Evolutionary conservation across 2,888 invertebrate species (phyloP), one percentile per base, ranked within the genome.

Genomic region (Cataglyphis livida): DNA sequence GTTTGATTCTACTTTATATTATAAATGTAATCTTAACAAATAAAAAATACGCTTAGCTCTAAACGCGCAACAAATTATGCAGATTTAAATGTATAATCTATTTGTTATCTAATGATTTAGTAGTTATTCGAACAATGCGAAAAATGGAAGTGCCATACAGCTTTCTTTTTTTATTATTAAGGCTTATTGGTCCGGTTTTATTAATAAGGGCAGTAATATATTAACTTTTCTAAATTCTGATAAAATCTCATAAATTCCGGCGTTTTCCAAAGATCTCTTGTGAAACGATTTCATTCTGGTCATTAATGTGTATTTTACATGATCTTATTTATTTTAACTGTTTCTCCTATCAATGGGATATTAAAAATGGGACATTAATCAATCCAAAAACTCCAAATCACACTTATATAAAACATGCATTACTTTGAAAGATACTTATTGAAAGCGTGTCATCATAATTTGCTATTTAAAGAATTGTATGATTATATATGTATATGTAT

Each of bases 131-230:
- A 84, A 74, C 81, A 35, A 82, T 78, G 84, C 61, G 84, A 85
- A 89, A 88, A 89, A 87, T 70, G 81, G 51, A 76, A 73, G 78
- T 74, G 75, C 81, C 81, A 68, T 83, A 78, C 38, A 78, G 61
- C 83, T 78, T 41, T 66, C 18, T 18, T 44, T 79, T 65, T 44
- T 66, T 83, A 70, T 87, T 86, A 84, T 88, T 93, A 94, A 93
- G 93, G 93, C 93, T 92, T 89, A 91, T 93, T 93, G 93, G 93
- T 93, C 93, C 92, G 90, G 91, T 91, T 88, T 89, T 84, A 90
- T 86, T 87, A 61, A 66, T 86, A 44, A 75, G 85, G 76, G 81
- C 76, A 81, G 57, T 87, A 84, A 65, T 79, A 66, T 57, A 48
- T 48, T 68, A 78, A 25, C 15, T 73, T 54, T 38, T 21, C 38